Percentiles rank a stretch among this genome's conserved stretches.
phyloP scores from a whole-genome alignment of 1,140 invertebrate species.

The Plectus sambesii region DNA sequence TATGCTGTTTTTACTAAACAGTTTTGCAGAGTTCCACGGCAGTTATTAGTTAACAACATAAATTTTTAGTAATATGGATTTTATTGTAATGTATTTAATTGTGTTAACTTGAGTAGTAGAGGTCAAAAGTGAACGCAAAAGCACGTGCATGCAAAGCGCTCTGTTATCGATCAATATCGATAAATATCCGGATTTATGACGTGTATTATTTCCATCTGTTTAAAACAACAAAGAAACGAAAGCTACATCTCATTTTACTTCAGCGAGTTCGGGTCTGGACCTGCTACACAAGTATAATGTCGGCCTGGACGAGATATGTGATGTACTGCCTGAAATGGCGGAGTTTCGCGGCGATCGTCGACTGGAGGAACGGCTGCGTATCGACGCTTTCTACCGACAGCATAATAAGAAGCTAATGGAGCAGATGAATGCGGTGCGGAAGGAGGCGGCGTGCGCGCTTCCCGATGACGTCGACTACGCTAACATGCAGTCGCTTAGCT shows the following conservation, averaged over 20 bases:
- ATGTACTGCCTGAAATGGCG: slow-evolving; percentile 11
- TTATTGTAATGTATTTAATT: slow-evolving; percentile 10
- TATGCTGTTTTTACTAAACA: too few species aligned
- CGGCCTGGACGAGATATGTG: slow-evolving; percentile 1
- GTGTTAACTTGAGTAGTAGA: too few species aligned
- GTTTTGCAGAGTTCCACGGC: too few species aligned
- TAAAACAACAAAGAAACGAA: too few species aligned
- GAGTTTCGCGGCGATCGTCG: slow-evolving; percentile 8
- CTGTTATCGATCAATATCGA: too few species aligned
- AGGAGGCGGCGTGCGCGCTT: slow-evolving; percentile 22
- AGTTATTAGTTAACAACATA: too few species aligned
- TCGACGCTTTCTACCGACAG: slow-evolving; percentile 19
- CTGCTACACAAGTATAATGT: slow-evolving; percentile 16
- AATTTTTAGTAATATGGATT: slow-evolving; percentile 7
- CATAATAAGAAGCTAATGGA: slow-evolving; percentile 20
- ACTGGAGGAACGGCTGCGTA: slow-evolving; percentile 20
- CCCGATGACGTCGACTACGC: slow-evolving; percentile 28
- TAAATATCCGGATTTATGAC: too few species aligned
- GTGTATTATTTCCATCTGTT: too few species aligned
- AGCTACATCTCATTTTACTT: too few species aligned
- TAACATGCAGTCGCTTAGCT: slow-evolving; percentile 17
- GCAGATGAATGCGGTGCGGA: slow-evolving; percentile 28
- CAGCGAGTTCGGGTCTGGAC: too few species aligned
- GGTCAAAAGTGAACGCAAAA: too few species aligned
- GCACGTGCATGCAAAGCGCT: too few species aligned